phyloP scores from a whole-genome alignment of 2,888 invertebrate species.

The Monochamus alternatus region DNA sequence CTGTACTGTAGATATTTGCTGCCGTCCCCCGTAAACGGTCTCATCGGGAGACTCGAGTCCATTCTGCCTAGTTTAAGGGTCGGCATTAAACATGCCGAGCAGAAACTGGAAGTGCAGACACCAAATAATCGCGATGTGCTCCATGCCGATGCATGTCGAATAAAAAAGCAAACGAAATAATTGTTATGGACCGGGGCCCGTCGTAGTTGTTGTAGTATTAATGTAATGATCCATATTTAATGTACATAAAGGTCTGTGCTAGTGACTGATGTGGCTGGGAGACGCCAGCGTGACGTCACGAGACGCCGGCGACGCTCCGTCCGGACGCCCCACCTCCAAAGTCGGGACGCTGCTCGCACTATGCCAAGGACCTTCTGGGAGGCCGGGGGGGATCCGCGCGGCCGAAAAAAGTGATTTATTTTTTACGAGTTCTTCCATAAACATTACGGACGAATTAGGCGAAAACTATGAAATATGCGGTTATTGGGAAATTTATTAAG shows the following conservation, averaged over 20 bases:
- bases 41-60: neutral
- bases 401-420: constrained; percentile 19
- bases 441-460: constrained; percentile 31
- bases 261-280: constrained; percentile 55
- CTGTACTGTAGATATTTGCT: too few relatives aligned
- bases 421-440: constrained; percentile 20
- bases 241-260: constrained; percentile 61
- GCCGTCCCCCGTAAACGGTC: too few relatives aligned
- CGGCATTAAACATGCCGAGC: neutral
- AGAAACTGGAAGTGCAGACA: constrained; percentile 3
- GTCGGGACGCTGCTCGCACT: constrained; percentile 46
- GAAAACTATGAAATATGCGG: constrained; percentile 8
- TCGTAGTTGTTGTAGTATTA: constrained; percentile 49
- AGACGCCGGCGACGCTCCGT: constrained; percentile 65
- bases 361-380: constrained; percentile 46
- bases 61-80: neutral
- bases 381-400: constrained; percentile 24
- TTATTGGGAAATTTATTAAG: constrained; percentile 6
- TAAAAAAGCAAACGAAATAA: constrained; percentile 45
- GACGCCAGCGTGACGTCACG: constrained; percentile 67
- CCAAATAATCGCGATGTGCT: constrained; percentile 3
- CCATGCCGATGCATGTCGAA: constrained; percentile 2
- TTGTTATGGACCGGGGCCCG: constrained; percentile 48
- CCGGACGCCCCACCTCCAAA: constrained; percentile 57
- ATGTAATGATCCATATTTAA: constrained; percentile 62